These are phyloP conservation scores for Periparus ater DNA, from an alignment of 2,797 vertebrate species.

Conservation along the genomic window DNA sequence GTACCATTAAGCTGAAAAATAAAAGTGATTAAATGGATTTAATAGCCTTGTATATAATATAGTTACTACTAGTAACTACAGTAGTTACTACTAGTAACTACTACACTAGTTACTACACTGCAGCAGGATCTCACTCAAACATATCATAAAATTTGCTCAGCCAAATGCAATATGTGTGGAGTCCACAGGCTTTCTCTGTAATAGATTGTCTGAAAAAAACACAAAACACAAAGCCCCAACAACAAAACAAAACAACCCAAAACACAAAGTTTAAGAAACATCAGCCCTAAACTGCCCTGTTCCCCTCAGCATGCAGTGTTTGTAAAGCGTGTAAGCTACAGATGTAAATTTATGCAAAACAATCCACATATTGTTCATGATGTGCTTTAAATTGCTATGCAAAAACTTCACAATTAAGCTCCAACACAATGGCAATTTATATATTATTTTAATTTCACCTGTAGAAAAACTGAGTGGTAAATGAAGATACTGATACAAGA, in stretches of 20 bases:
- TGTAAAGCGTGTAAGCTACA: not conserved
- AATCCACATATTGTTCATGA: not conserved
- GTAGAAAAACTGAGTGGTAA: not conserved
- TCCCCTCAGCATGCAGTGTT: not conserved
- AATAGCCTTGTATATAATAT: not conserved
- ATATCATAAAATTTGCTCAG: not conserved
- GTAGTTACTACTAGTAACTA: too few relatives aligned
- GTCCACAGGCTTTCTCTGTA: not conserved
- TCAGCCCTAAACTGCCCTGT: not conserved
- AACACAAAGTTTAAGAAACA: not conserved
- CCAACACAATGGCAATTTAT: not conserved
- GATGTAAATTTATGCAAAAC: not conserved
- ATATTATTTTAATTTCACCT: not conserved
- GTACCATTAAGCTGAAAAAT: constrained; percentile 8
- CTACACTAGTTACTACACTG: not conserved
- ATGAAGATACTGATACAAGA: not conserved
- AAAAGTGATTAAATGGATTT: not conserved
- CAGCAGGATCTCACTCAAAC: not conserved
- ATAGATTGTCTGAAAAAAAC: not conserved
- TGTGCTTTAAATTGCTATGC: not conserved
- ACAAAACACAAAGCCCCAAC: not conserved
- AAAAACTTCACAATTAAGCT: not conserved
- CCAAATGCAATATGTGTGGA: not conserved
- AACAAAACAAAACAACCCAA: not conserved
- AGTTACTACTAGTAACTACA: too few relatives aligned